Base-by-base conservation (phyloP, 2,797 vertebrate species). In the Rhabdomys pumilio region DNA sequence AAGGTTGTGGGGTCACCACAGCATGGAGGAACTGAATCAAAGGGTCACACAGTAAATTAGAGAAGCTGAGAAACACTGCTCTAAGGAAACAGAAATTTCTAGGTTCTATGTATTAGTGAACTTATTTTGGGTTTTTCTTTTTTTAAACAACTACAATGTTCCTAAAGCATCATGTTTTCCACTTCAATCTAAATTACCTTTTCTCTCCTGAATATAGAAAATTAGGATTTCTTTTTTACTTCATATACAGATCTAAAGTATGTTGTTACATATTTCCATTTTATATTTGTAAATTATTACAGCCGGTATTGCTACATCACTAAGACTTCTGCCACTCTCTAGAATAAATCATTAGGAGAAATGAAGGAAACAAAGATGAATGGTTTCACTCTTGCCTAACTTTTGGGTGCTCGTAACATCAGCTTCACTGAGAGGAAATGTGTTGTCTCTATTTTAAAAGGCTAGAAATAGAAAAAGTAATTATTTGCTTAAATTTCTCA, bases 91-190 rank as follows among this genome's bases (percentile, higher is more conserved):
- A 67, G 44, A 44, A 90, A 63, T 69, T 13, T 84, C 67, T 88
- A 89, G 67, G 44, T 83, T 94, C 63, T 65, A 5, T 89, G 89
- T 91, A 38, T 91, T 59, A 95, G 73, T 55, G 47, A 75, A 67
- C 1, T 38, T 93, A 24, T n/a, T 92, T 20, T 57, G 10, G 4
- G 26, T 86, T 72, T 19, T 50, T 53, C 20, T 81, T 44, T 55
- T 55, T 17, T 34, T 7, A 67, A 67, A 94, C 41, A 95, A 59
- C 81, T 63, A 4, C 29, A 38, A 57, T 86, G 38, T 53, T 93
- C 55, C 55, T 92, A 89, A 91, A 14, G 19, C 73, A 90, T 73
- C 55, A 29, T 93, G 5, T 89, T 95, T 93, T 82, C 79, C 81
- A 90, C 14, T 73, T 91, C 73, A 85, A 61, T 80, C 80, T 22